Evolutionary conservation across 2,888 invertebrate genomes (phyloP), one percentile per base, ranked within the genome.

Genomic region (Rutpela maculata): DNA sequence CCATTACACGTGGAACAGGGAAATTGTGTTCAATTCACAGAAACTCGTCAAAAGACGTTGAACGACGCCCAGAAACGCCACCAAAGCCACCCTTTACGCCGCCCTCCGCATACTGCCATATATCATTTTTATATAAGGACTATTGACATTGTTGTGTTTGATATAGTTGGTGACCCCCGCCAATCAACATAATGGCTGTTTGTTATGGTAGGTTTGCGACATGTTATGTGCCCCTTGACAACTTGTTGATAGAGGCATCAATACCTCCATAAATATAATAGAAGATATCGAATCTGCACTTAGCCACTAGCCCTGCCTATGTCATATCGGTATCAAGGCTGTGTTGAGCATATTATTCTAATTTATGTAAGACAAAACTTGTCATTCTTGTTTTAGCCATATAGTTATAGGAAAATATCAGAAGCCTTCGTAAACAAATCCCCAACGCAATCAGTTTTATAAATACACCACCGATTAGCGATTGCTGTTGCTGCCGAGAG

Each of bases 1-100:
- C 93, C 94, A 93, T 91, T 96, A 95, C 94, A 95, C 95, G 92
- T 97, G 96, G 96, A 96, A 96, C 91, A 94, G 95, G 91, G 96
- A 96, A 92, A 96, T 97, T 91, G 95, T 97, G 91, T 94, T 97
- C 92, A 96, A 96, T 92, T 96, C 96, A 90, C 96, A 97, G 90
- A 97, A 97, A 92, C 92, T 97, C 89, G 96, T 97, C 87, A 97
- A 97, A 91, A 95, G 97, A 96, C 96, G 96, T 93, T 95, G 96
- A 95, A 63, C 65, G 19, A n/a, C 22, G 26, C 56, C 55, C 73
- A 31, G 70, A 78, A 55, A 76, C 73, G 43, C 78, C 79, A 6
- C 81, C 82, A 11, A 80, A 81, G 79, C 83, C 81, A 76, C 80
- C 82, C 81, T 82, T 73, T 78, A 84, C 82, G 84, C 81, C 84